Evolutionary conservation across 2,888 invertebrate genomes (phyloP).

Genomic region (Agapetus fuscipes): DNA sequence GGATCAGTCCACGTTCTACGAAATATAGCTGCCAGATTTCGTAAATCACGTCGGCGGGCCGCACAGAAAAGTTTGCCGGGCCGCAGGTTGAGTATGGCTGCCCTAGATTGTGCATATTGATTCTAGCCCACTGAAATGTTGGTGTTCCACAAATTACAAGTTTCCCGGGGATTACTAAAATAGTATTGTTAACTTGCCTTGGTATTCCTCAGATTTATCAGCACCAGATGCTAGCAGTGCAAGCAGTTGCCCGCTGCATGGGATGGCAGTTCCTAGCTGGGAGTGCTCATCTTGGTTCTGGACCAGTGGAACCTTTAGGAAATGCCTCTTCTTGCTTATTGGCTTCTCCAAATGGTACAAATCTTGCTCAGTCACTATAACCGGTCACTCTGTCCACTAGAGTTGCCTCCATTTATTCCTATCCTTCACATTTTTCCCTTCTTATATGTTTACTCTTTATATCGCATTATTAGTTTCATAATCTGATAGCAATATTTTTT

Average conservation of each 20-base stretch:
- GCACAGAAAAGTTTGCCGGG: too few relatives aligned
- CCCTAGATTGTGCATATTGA: too few relatives aligned
- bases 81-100: too few relatives aligned
- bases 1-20: too few relatives aligned
- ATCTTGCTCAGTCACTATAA: neutral
- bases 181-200: too few relatives aligned
- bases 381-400: neutral
- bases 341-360: constrained; percentile 75
- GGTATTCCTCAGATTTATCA: constrained; percentile 77
- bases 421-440: constrained; percentile 1
- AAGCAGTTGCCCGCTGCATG: constrained; percentile 86
- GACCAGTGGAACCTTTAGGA: constrained; percentile 83
- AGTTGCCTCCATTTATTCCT: neutral
- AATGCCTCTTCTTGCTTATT: constrained; percentile 88
- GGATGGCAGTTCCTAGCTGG: constrained; percentile 91
- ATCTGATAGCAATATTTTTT: too few relatives aligned
- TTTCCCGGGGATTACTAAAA: too few relatives aligned
- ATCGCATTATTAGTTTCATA: too few relatives aligned
- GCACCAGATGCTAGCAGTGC: constrained; percentile 87
- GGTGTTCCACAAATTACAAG: too few relatives aligned
- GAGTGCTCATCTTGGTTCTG: constrained; percentile 79
- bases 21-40: too few relatives aligned
- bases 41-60: too few relatives aligned
- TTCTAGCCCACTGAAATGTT: too few relatives aligned
- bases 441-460: neutral